A percentile compares a stretch with the other conserved stretches of the same genome.
Evolutionary conservation across 2,888 invertebrate species (phyloP).

Genomic region (Dusona sp.): DNA sequence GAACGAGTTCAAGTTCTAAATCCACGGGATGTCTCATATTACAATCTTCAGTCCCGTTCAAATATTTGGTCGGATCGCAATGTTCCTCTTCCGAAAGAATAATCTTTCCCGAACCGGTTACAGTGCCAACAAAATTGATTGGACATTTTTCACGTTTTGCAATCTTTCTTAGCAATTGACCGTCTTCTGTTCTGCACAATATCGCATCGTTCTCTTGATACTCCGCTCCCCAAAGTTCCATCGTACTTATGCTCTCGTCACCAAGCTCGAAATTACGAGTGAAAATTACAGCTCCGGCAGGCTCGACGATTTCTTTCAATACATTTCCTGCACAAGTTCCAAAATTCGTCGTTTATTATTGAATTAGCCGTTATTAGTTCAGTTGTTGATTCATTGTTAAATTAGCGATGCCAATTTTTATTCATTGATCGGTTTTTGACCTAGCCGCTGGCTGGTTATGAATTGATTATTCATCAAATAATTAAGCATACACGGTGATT

Average conservation of each 20-base stretch:
- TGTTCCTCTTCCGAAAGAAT: constrained; percentile 88
- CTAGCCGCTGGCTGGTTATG: too few species aligned
- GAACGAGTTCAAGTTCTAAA: constrained; percentile 94
- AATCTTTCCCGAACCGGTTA: constrained; percentile 94
- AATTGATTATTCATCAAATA: neutral
- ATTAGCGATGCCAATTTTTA: too few species aligned
- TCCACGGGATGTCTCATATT: constrained; percentile 91
- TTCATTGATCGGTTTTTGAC: too few species aligned
- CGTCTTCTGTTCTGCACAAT: constrained; percentile 90
- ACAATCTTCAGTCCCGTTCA: constrained; percentile 81
- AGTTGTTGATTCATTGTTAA: neutral
- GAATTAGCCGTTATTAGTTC: neutral
- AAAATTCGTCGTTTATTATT: neutral
- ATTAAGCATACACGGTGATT: neutral
- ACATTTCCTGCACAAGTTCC: constrained; percentile 91
- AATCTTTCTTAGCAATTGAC: constrained; percentile 88
- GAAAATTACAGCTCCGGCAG: constrained; percentile 96
- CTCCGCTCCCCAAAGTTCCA: constrained; percentile 99
- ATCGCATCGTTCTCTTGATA: constrained; percentile 98
- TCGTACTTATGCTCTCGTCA: constrained; percentile 96
- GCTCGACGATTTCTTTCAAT: constrained; percentile 97
- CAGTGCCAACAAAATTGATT: constrained; percentile 96
- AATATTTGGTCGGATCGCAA: constrained; percentile 85
- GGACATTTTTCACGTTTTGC: constrained; percentile 96
- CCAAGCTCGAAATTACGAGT: constrained; percentile 95